Base-by-base conservation (phyloP, 1,140 invertebrate genomes). In the Theocolax elegans region DNA sequence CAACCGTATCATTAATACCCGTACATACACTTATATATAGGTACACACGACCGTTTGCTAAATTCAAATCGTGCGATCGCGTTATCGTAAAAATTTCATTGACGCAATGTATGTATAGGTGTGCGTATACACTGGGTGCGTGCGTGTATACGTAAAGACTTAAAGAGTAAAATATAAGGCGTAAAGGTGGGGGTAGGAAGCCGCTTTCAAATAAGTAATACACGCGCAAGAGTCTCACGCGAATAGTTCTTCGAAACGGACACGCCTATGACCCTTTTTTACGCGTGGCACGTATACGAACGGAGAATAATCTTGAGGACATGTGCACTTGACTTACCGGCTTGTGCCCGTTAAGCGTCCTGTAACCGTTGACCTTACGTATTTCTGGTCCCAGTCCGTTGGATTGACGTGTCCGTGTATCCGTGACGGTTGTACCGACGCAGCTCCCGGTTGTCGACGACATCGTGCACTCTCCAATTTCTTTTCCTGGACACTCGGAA, bases 341-440 rank as follows among this genome's bases (percentile, higher is more conserved):
- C 17, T 31, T 2, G 13, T 23, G 67, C 10, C 51, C 49, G 49
- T 56, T 56, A 40, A 17, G n/a, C n/a, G n/a, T n/a, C n/a, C 13
- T 29, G 23, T 25, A 15, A 21, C 0, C 2, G 12, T 21, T 10
- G 35, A 3, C 38, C 56, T 56, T 12, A 21, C 25, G 51, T 66
- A 66, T 23, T 51, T 38, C n/a, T 54, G 51, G 13, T 15, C 27
- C 17, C 7, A 6, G 19, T 3, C 13, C 44, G 6, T 29, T 62
- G 60, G 3, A 4, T 44, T 40, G 23, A 10, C 42, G 15, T 19
- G 17, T 23, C 23, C 12, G 40, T 40, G 13, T n/a, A n/a, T 65
- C 49, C 9, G 12, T 53, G 48, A 65, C 12, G 23, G 48, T 65
- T 21, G 63, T 51, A 19, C 48, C 58, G 46, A 53, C 54, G 58